These are phyloP conservation scores for Holacanthus passer DNA, from an alignment of 2,113 vertebrate genomes.

Conservation along the genomic window DNA sequence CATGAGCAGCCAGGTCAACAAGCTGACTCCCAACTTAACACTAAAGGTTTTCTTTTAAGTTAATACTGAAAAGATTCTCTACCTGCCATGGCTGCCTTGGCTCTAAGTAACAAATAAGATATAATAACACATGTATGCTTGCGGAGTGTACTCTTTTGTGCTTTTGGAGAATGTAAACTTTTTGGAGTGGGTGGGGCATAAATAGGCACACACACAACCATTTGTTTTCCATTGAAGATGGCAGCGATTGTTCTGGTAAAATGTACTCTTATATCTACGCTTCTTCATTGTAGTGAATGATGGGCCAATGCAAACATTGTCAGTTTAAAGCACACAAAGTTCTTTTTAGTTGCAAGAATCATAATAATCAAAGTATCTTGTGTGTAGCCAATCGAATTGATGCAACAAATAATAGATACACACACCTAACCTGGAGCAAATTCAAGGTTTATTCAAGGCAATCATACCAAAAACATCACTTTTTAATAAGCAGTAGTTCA, in stretches of 20 bases:
- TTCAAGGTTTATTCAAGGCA: constrained; percentile 55
- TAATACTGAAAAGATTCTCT: too few species aligned
- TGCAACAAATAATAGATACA: not conserved
- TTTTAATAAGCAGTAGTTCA: constrained; percentile 33
- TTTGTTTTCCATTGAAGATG: not conserved
- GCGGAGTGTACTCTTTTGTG: too few species aligned
- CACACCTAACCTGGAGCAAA: not conserved
- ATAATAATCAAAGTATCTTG: not conserved
- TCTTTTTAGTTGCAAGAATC: not conserved
- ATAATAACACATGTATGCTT: too few species aligned
- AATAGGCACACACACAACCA: too few species aligned
- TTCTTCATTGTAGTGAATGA: not conserved
- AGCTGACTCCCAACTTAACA: too few species aligned
- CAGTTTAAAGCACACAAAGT: not conserved
- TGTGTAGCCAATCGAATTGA: not conserved
- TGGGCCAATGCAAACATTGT: not conserved
- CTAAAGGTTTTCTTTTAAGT: too few species aligned
- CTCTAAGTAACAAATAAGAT: too few species aligned
- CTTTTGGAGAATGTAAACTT: too few species aligned
- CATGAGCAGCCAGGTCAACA: too few species aligned
- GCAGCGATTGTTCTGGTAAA: not conserved
- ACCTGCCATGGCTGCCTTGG: too few species aligned
- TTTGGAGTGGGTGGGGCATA: too few species aligned
- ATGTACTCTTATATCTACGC: not conserved
- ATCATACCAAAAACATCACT: constrained; percentile 48